A percentile compares a stretch with the other conserved stretches of the same genome.
Conservation (phyloP, 1,140 invertebrate species). For the Heliconius eleuchia region DNA sequence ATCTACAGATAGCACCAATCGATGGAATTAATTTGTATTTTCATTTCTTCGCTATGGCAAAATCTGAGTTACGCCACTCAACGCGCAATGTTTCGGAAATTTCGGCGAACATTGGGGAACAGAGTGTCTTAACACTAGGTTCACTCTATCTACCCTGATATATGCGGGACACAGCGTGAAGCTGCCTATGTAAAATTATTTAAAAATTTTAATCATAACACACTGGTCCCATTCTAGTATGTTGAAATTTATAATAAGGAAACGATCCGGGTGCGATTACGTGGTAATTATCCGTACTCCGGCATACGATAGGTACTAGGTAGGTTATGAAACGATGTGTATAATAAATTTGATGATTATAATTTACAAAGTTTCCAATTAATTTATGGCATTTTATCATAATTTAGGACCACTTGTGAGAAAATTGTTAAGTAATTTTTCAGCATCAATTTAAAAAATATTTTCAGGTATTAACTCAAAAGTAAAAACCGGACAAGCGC, state of each 20-base stretch:
- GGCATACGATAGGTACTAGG: constrained; percentile 1
- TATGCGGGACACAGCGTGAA: not conserved
- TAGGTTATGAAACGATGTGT: constrained; percentile 14
- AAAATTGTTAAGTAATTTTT: not conserved
- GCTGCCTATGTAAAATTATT: not conserved
- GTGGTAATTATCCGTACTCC: constrained; percentile 23
- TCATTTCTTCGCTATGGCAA: too few relatives aligned
- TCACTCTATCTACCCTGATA: not conserved
- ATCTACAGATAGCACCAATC: too few relatives aligned
- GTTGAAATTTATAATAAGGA: constrained; percentile 28
- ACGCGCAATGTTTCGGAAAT: not conserved
- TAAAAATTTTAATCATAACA: not conserved
- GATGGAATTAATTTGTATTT: too few relatives aligned
- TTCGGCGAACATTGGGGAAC: too few relatives aligned
- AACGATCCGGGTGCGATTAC: constrained; percentile 26
- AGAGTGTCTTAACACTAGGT: not conserved
- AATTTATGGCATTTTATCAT: not conserved
- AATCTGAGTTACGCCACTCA: not conserved
- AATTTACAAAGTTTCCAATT: too few relatives aligned
- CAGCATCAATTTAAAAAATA: not conserved
- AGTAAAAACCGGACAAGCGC: not conserved
- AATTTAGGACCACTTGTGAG: not conserved
- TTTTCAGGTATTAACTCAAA: not conserved
- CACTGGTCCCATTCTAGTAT: not conserved
- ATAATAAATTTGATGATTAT: too few relatives aligned